phyloP scores from a whole-genome alignment of 2,797 vertebrate genomes.

The Tapirus indicus region DNA sequence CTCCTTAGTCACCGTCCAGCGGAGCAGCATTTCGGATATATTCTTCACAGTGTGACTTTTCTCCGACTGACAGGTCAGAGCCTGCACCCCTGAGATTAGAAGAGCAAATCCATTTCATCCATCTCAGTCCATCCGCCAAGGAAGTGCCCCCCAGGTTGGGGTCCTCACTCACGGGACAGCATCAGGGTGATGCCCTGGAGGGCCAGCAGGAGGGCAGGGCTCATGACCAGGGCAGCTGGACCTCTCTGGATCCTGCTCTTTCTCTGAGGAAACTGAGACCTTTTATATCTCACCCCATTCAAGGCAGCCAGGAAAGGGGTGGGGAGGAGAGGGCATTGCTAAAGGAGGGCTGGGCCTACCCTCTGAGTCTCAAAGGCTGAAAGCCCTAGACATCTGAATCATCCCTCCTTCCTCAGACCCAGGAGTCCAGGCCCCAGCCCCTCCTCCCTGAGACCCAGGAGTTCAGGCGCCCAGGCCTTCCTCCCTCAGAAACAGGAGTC shows the following conservation, averaged over 20 bases:
- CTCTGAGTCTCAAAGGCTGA: background rate
- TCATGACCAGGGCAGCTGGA: background rate
- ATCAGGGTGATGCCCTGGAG: background rate
- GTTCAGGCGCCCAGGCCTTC: no score
- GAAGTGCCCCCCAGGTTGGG: background rate
- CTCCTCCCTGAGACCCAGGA: background rate
- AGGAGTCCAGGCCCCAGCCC: no score
- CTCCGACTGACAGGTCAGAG: background rate
- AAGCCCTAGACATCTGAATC: no score
- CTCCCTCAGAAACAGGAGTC: background rate
- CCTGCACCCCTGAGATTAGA: background rate
- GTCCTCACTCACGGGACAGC: conserved; percentile 20
- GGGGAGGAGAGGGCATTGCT: background rate
- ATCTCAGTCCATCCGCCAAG: background rate
- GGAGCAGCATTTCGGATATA: fast-evolving
- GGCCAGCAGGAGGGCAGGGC: background rate
- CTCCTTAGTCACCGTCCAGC: fast-evolving
- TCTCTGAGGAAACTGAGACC: background rate
- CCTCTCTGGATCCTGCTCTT: background rate
- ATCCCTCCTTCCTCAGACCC: no score
- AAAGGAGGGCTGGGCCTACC: background rate
- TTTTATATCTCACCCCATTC: background rate
- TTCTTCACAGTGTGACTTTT: fast-evolving
- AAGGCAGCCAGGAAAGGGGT: background rate
- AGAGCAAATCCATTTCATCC: background rate